Evolutionary conservation across 2,888 invertebrate species (phyloP), one percentile per base, ranked within the genome.

Genomic region (Creontiades dilutus): DNA sequence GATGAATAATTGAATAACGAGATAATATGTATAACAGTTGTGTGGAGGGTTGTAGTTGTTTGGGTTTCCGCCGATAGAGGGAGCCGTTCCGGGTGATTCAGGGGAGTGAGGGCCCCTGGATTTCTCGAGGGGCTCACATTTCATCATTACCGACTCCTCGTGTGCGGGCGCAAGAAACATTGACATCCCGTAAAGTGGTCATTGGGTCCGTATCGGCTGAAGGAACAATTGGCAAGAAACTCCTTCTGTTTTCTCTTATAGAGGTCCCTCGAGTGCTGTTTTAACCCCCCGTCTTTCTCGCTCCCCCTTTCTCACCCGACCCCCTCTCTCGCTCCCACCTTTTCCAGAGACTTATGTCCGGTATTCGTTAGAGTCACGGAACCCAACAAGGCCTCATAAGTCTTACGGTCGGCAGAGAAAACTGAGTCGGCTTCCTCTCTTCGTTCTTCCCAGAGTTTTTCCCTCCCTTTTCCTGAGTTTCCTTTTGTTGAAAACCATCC

Each of bases 1-100:
- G 82, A 90, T 90, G 90, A 90, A 90, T 90, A 90, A 90, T 90
- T 90, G 90, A 90, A 90, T 90, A 90, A 90, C 90, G 57, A 86
- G 90, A 76, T 86, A n/a, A 86, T 86, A 90, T 78, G 82, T 86
- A 90, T 90, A 90, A 90, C 90, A 90, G 86, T 85, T 90, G 82
- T 81, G 46, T 89, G 16, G n/a, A 19, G 68, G 68, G 68, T 68
- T 27, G 76, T 88, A 46, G 75, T 81, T 37, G 57, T 81, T 47
- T 46, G 37, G 55, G 48, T 81, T 52, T 52, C 23, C 47, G 19
- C 37, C 37, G 37, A 37, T 37, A 13, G 88, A 78, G 88, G 78
- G 14, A 12, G 85, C 16, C n/a, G 52, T 19, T 37, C 37, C 48
- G 19, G 76, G 55, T 55, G 78, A 88, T 78, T 88, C 78, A 82